Evolutionary conservation across 2,113 vertebrate genomes (phyloP).

Genomic region (Ondatra zibethicus): DNA sequence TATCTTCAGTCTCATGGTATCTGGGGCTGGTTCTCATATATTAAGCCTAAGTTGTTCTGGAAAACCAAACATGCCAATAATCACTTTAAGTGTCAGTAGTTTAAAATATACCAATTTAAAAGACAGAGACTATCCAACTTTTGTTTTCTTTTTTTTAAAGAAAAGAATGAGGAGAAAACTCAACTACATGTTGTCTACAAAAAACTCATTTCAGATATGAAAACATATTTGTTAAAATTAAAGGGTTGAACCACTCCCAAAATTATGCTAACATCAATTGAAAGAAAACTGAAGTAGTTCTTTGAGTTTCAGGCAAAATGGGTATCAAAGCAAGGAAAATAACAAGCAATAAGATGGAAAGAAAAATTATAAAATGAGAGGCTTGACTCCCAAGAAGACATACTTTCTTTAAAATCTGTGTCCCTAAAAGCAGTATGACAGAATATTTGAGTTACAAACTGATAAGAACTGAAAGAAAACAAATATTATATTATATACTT

Average conservation of each 20-base stretch:
- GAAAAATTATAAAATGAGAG: background rate
- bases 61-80: no score
- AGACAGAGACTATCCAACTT: background rate
- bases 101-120: conserved; percentile 7
- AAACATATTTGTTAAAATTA: background rate
- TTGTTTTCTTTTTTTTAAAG: background rate
- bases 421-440: background rate
- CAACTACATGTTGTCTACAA: background rate
- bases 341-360: background rate
- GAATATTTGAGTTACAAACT: background rate
- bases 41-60: background rate
- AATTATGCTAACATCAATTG: background rate
- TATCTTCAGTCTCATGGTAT: background rate
- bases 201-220: background rate
- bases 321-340: conserved; percentile 25
- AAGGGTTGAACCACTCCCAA: background rate
- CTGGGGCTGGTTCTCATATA: background rate
- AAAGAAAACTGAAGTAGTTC: background rate
- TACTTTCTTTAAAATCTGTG: background rate
- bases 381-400: background rate
- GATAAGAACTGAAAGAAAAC: background rate
- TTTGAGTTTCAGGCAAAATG: background rate
- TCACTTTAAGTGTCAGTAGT: background rate
- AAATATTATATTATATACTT: background rate
- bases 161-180: background rate